Evolutionary conservation across 2,888 invertebrate genomes (phyloP).

Genomic region (Sipha maydis): DNA sequence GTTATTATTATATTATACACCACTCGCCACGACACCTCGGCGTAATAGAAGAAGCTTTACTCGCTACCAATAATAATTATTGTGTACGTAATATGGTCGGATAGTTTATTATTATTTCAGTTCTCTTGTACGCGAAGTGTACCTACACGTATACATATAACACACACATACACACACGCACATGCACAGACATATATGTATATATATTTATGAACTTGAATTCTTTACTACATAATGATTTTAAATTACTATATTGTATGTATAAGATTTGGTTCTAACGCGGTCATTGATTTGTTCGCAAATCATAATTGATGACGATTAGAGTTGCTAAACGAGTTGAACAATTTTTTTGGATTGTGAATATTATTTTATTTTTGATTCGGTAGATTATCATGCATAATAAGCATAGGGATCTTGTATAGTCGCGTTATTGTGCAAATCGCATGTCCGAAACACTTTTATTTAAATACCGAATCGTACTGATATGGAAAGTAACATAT

Average conservation of each 20-base stretch:
- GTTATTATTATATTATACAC: not conserved
- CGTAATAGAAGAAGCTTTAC: constrained; percentile 15
- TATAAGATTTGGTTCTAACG: too few species aligned
- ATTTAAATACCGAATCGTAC: not conserved
- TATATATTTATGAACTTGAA: too few species aligned
- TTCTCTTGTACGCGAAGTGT: too few species aligned
- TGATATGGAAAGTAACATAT: not conserved
- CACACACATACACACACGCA: too few species aligned
- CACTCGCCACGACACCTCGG: not conserved
- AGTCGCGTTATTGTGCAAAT: not conserved
- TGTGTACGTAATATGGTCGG: too few species aligned
- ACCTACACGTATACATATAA: too few species aligned
- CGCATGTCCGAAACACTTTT: not conserved
- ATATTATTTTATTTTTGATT: not conserved
- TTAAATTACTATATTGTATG: too few species aligned
- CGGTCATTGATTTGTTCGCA: not conserved
- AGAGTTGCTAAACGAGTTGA: not conserved
- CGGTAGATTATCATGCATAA: not conserved
- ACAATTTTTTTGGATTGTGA: not conserved
- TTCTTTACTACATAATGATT: too few species aligned
- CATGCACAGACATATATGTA: too few species aligned
- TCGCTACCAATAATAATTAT: not conserved
- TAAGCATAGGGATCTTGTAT: too few species aligned
- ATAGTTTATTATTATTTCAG: too few species aligned
- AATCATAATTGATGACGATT: not conserved